Percentiles rank a stretch among this genome's conserved stretches.
These are phyloP conservation scores for Phalanger gymnotis DNA, from an alignment of 2,797 vertebrate genomes.

Conservation along the genomic window DNA sequence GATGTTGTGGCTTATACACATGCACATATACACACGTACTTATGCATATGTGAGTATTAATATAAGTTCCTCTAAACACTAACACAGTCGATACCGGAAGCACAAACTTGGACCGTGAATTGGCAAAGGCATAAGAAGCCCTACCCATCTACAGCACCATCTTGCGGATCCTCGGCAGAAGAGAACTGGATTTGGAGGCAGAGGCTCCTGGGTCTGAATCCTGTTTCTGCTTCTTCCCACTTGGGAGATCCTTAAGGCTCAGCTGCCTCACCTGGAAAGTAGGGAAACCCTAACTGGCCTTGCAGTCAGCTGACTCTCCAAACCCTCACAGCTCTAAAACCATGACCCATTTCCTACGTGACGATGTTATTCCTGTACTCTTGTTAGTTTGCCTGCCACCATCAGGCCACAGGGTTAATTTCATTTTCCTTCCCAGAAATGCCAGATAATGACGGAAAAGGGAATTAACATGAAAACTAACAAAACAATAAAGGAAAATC, in stretches of 20 bases:
- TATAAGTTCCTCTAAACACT: neutral
- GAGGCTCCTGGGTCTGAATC: neutral
- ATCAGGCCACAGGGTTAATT: slow-evolving; percentile 49
- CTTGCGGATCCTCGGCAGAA: neutral
- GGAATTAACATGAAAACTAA: slow-evolving; percentile 82
- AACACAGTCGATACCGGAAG: neutral
- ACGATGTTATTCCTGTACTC: neutral
- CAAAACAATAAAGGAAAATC: slow-evolving; percentile 81
- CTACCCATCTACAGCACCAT: neutral
- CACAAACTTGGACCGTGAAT: neutral
- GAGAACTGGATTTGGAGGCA: neutral
- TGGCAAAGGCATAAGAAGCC: neutral
- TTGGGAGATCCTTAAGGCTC: neutral
- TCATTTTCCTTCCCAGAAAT: slow-evolving; percentile 71
- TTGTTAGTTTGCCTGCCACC: slow-evolving; percentile 72
- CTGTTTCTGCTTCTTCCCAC: neutral
- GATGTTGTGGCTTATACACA: accelerated
- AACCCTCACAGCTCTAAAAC: neutral
- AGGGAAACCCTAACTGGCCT: neutral
- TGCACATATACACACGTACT: neutral
- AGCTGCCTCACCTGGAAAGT: neutral
- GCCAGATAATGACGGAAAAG: slow-evolving; percentile 77
- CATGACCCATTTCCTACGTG: neutral
- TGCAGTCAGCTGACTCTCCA: neutral
- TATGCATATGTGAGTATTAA: neutral